These are phyloP conservation scores for Muscicapa striata DNA, from an alignment of 2,797 vertebrate species.

Conservation along the genomic window DNA sequence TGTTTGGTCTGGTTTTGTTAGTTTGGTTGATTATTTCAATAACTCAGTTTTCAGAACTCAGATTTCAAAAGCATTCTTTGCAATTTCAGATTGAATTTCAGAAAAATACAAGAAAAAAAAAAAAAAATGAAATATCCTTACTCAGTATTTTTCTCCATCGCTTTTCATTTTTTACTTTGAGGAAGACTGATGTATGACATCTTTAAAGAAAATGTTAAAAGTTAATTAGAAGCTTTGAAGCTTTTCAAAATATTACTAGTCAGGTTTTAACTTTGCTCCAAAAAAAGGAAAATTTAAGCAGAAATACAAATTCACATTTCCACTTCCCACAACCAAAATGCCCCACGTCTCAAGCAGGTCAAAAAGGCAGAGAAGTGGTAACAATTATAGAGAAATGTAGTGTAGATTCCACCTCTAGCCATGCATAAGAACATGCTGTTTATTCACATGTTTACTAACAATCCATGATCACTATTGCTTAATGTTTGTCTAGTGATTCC, in stretches of 20 bases:
- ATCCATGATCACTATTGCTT: conserved; percentile 24
- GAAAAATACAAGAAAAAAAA: not conserved
- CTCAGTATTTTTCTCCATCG: not conserved
- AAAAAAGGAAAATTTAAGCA: not conserved
- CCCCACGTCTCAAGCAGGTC: not conserved
- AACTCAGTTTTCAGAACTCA: not conserved
- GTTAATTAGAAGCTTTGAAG: not conserved
- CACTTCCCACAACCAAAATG: accelerated
- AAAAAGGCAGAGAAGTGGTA: not conserved
- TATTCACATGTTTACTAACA: conserved; percentile 23
- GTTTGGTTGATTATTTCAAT: not conserved
- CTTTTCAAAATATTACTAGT: not conserved
- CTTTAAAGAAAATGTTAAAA: not conserved
- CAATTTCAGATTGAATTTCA: not conserved
- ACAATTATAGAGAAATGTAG: not conserved
- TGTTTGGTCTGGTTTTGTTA: not conserved
- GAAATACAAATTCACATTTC: not conserved
- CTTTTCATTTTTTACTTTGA: not conserved
- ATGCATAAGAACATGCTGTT: not conserved
- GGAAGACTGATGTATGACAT: not conserved
- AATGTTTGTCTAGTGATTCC: conserved; percentile 49
- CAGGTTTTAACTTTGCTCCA: not conserved
- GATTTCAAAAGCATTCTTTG: not conserved
- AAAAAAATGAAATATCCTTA: not conserved
- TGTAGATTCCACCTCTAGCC: not conserved